A percentile compares a stretch with the other conserved stretches of the same genome.
Evolutionary conservation across 2,113 vertebrate genomes (phyloP).

Genomic region (Erythrocercus mccallii): DNA sequence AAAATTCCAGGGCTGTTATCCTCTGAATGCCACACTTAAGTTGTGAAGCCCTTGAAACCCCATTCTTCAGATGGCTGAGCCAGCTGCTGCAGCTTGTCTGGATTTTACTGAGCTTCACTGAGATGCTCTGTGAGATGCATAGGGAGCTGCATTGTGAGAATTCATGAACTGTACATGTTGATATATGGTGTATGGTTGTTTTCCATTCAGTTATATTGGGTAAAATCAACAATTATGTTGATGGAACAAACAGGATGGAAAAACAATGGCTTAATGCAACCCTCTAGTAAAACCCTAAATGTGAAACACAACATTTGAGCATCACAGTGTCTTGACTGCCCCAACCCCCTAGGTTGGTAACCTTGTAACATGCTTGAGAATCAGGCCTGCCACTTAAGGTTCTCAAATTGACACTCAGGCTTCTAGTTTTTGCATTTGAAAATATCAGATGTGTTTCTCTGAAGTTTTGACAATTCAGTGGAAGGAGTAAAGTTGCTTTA

Average conservation of each 20-base stretch:
- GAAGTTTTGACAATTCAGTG: neutral
- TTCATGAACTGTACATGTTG: neutral
- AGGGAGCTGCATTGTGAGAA: neutral
- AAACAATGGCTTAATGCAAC: neutral
- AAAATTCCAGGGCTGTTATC: neutral
- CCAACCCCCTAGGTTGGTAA: no score
- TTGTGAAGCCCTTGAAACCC: neutral
- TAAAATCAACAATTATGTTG: neutral
- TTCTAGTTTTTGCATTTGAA: slow-evolving; percentile 13
- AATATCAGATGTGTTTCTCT: neutral
- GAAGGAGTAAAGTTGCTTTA: neutral
- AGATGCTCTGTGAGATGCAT: neutral
- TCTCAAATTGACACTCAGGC: neutral
- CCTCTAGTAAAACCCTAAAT: neutral
- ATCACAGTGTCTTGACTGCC: neutral
- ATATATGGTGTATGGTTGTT: neutral
- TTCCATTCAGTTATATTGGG: neutral
- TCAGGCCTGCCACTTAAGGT: neutral
- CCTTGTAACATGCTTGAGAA: neutral
- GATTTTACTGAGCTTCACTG: neutral
- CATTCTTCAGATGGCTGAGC: neutral
- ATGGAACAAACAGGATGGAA: neutral
- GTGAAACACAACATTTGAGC: neutral
- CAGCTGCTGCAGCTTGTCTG: neutral
- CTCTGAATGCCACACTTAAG: neutral